A percentile compares a stretch with the other conserved stretches of the same genome.
Evolutionary conservation across 1,140 invertebrate species (phyloP).

Genomic region (Camponotus pennsylvanicus): DNA sequence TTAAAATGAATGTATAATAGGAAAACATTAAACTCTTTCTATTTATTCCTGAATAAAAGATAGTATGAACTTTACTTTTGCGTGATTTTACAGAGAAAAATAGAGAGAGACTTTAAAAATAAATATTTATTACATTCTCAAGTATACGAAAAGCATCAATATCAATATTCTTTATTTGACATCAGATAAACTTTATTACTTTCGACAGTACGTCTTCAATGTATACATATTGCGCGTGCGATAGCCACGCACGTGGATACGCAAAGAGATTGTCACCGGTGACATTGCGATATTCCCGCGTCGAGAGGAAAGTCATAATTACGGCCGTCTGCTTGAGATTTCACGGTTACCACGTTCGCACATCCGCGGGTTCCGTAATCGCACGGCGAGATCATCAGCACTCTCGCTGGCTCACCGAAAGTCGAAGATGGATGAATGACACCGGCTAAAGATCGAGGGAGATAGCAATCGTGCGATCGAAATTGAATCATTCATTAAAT

Average conservation of each 20-base stretch:
- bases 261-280: slow-evolving; percentile 42
- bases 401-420: slow-evolving; percentile 10
- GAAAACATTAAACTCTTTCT: neutral
- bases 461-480: neutral
- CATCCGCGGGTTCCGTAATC: slow-evolving; percentile 47
- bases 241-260: slow-evolving; percentile 19
- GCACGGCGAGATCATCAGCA: neutral
- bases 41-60: too few relatives aligned
- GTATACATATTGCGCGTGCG: neutral
- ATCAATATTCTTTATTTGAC: neutral
- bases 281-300: slow-evolving; percentile 59
- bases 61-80: too few relatives aligned
- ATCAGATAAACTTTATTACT: too few relatives aligned
- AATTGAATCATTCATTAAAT: neutral
- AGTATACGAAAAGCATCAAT: neutral
- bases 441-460: neutral
- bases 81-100: too few relatives aligned
- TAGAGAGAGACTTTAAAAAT: too few relatives aligned
- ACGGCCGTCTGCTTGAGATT: slow-evolving; percentile 47
- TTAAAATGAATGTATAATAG: too few relatives aligned
- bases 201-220: neutral
- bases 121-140: too few relatives aligned
- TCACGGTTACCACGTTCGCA: slow-evolving; percentile 54
- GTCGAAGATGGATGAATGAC: slow-evolving; percentile 21
- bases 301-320: slow-evolving; percentile 56